phyloP scores from a whole-genome alignment of 2,888 invertebrate species.

The Epirrita christyi region DNA sequence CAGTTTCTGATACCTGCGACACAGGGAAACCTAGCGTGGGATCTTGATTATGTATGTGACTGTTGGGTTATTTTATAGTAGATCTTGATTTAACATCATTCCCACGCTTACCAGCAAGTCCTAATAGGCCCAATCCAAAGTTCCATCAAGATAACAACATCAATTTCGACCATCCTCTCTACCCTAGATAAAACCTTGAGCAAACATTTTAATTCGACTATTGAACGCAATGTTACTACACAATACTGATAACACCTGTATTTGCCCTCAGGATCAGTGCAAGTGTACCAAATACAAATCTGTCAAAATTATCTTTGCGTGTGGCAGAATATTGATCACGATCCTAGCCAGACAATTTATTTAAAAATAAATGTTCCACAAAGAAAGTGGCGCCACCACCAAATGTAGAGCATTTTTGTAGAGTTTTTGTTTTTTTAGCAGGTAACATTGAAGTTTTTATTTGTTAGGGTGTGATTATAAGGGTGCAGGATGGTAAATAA shows the following conservation, averaged over 20 bases:
- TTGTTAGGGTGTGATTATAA: conserved; percentile 4
- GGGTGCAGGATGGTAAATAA: conserved; percentile 9
- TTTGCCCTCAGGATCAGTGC: conserved; percentile 68
- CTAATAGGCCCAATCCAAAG: conserved; percentile 16
- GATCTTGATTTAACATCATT: conserved; percentile 1
- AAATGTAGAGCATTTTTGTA: neutral
- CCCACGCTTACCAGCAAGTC: conserved; percentile 24
- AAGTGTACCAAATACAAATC: conserved; percentile 46
- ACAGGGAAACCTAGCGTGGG: too few species aligned
- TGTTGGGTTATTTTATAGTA: too few species aligned
- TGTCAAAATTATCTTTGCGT: conserved; percentile 5
- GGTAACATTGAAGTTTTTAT: conserved; percentile 11
- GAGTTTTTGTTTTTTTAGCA: neutral
- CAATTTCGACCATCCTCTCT: conserved; percentile 16
- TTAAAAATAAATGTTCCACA: neutral
- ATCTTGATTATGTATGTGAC: too few species aligned
- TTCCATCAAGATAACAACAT: conserved; percentile 18
- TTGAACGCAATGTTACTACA: conserved; percentile 10
- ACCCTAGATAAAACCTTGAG: conserved; percentile 20
- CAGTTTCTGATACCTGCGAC: too few species aligned
- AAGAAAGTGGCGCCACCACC: conserved; percentile 6
- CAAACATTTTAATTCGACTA: conserved; percentile 35
- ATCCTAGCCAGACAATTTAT: neutral
- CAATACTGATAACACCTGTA: conserved; percentile 63
- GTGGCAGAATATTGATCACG: conserved; percentile 3